Conservation (phyloP, 2,113 vertebrate species). For the Glareola pratincola region DNA sequence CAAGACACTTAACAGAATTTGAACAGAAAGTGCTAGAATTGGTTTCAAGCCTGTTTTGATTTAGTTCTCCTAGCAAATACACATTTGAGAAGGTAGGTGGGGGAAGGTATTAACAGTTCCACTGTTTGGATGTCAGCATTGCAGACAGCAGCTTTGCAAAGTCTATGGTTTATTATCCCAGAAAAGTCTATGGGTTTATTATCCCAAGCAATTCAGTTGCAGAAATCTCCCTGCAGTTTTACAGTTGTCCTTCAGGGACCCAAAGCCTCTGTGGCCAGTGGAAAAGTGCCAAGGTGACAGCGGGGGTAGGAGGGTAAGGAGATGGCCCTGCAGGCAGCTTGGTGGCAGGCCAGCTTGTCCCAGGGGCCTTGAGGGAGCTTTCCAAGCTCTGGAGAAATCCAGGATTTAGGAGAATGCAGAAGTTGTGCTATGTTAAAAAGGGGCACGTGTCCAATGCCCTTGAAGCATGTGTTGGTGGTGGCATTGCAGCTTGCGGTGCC, state of each 20-base stretch:
- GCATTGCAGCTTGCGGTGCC: neutral
- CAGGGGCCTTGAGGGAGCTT: neutral
- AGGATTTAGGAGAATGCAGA: neutral
- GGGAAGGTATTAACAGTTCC: neutral
- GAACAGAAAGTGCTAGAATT: slow-evolving; percentile 8
- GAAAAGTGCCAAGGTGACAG: neutral
- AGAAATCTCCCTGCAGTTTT: neutral
- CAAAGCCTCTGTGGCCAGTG: neutral
- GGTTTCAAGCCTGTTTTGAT: neutral
- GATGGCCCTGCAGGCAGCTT: neutral
- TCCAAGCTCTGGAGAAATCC: neutral
- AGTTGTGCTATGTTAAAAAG: neutral
- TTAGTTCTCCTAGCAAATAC: neutral
- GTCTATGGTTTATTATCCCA: no score
- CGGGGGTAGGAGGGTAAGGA: neutral
- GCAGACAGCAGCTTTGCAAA: neutral
- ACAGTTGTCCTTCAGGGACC: neutral
- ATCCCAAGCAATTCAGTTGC: neutral
- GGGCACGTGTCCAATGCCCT: neutral
- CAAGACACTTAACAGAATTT: neutral
- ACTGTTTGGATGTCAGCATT: neutral
- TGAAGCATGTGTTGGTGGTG: neutral
- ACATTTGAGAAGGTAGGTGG: neutral
- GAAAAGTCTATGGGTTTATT: neutral
- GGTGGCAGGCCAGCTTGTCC: neutral